phyloP scores from a whole-genome alignment of 92 coral and sea anemone genomes.

The Chrysogorgia sp. region DNA sequence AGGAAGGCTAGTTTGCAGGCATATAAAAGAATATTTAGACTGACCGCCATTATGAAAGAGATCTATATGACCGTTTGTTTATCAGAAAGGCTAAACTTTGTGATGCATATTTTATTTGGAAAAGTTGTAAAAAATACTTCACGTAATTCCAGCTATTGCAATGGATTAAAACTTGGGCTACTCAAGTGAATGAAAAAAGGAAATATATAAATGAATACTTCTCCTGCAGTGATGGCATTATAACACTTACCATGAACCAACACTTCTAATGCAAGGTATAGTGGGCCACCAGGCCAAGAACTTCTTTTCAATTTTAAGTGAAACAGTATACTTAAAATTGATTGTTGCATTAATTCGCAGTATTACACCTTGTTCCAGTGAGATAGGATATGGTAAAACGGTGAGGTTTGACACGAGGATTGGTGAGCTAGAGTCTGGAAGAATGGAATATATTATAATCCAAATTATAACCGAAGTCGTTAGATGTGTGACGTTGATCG shows the following conservation, averaged over 20 bases:
- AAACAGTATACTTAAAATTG: conserved; percentile 5
- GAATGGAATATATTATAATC: not conserved
- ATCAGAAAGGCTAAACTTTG: no score
- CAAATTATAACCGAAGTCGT: not conserved
- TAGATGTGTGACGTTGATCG: no score
- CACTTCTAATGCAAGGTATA: not conserved
- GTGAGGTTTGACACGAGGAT: conserved; percentile 12
- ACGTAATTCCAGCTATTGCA: no score
- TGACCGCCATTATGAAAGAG: no score
- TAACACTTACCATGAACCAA: conserved; percentile 26
- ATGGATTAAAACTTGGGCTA: no score
- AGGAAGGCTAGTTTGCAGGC: no score
- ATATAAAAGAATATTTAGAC: no score
- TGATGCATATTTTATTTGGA: no score
- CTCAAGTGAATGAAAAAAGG: not conserved
- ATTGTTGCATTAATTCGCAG: not conserved
- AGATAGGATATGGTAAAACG: conserved; percentile 11
- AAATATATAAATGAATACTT: not conserved
- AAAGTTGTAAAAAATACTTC: no score
- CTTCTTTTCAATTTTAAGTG: conserved; percentile 17
- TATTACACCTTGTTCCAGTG: conserved; percentile 16
- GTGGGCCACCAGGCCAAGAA: conserved; percentile 19
- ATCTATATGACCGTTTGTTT: no score
- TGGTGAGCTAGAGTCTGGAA: not conserved
- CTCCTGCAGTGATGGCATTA: no score